Percentiles rank a stretch among this genome's conserved stretches.
Evolutionary conservation across 2,113 vertebrate genomes (phyloP).

Genomic region (Pyrgilauda ruficollis): DNA sequence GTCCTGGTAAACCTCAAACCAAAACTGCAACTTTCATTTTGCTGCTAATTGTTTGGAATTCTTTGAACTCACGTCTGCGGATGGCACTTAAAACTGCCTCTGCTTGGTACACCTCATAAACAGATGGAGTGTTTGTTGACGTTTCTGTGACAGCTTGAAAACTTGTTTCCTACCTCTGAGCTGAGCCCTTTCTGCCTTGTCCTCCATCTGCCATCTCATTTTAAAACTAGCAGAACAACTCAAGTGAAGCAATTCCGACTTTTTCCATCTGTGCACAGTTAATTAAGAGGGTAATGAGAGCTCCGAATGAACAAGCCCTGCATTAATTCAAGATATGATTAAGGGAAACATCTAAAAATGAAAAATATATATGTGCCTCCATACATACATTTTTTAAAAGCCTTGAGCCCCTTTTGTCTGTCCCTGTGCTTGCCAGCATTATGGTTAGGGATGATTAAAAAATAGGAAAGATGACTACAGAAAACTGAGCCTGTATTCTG

Average conservation of each 20-base stretch:
- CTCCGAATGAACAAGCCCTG: constrained; percentile 78
- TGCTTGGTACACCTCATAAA: constrained; percentile 65
- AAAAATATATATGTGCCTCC: constrained; percentile 2
- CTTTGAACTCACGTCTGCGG: constrained; percentile 55
- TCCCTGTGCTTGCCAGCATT: not conserved
- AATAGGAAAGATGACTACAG: not conserved
- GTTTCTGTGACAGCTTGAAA: constrained; percentile 83
- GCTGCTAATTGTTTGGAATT: constrained; percentile 46
- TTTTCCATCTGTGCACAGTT: constrained; percentile 86
- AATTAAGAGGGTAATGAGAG: constrained; percentile 88
- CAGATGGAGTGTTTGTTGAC: constrained; percentile 84
- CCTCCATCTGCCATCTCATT: constrained; percentile 83
- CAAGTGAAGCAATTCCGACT: constrained; percentile 82
- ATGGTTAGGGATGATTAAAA: not conserved
- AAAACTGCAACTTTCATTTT: constrained; percentile 1
- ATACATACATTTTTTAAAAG: not conserved
- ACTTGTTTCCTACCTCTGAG: constrained; percentile 79
- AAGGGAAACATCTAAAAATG: constrained; percentile 73
- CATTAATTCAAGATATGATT: constrained; percentile 85
- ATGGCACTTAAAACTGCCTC: constrained; percentile 50
- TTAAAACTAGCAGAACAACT: constrained; percentile 83
- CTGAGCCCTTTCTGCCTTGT: constrained; percentile 75
- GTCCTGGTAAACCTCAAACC: not conserved
- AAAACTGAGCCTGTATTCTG: not conserved
- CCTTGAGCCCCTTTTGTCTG: constrained; percentile 11